phyloP scores from a whole-genome alignment of 2,797 vertebrate genomes.

The Sebastiscus tertius region DNA sequence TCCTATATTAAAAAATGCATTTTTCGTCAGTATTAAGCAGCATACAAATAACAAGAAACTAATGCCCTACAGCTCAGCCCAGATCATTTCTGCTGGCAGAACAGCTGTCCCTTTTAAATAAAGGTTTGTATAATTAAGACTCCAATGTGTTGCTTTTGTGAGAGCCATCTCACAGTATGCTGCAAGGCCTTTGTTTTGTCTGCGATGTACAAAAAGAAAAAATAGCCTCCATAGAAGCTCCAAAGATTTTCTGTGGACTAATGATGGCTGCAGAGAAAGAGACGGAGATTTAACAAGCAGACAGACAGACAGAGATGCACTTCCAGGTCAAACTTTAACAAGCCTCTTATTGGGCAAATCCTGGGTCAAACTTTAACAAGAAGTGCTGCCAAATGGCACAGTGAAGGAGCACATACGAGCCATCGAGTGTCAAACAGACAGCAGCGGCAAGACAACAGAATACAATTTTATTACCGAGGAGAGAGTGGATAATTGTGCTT shows the following conservation, averaged over 20 bases:
- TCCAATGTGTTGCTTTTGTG: conserved; percentile 16
- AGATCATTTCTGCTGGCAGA: not conserved
- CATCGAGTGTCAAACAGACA: conserved; percentile 24
- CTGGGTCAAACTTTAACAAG: conserved; percentile 69
- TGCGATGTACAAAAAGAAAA: not conserved
- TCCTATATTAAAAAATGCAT: not conserved
- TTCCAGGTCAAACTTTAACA: conserved; percentile 67
- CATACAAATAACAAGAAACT: not conserved
- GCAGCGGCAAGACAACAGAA: conserved; percentile 8
- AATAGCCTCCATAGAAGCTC: not conserved
- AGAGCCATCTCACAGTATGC: not conserved
- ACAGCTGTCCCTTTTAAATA: conserved; percentile 31
- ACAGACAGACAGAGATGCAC: conserved; percentile 37
- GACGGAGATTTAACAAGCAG: conserved; percentile 54
- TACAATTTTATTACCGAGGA: conserved; percentile 41
- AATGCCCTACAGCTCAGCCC: not conserved
- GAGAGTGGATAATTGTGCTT: conserved; percentile 43
- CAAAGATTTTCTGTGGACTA: conserved; percentile 31
- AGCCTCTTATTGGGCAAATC: conserved; percentile 61
- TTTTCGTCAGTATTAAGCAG: not conserved
- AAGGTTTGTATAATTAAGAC: conserved; percentile 43
- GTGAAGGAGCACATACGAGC: conserved; percentile 8
- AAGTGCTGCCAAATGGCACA: conserved; percentile 42
- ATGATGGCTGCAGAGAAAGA: conserved; percentile 49
- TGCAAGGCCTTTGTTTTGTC: conserved; percentile 19